phyloP scores from a whole-genome alignment of 2,888 invertebrate genomes.

The Dryomyza anilis region DNA sequence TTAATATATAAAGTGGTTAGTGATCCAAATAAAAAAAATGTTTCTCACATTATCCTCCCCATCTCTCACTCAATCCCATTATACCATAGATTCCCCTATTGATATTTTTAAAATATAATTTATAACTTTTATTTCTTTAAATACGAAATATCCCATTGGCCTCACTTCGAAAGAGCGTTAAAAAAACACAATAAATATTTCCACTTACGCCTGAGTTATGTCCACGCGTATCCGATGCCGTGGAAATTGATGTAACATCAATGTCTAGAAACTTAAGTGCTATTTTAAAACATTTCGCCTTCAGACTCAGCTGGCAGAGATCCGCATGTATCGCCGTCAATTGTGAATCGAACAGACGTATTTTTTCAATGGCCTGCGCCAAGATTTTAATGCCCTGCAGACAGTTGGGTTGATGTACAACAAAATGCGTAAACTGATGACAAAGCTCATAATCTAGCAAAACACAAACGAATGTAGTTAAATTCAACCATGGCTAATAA shows the following conservation, averaged over 20 bases:
- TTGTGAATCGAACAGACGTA: slow-evolving; percentile 85
- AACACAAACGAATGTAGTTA: not conserved
- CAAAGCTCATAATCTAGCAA: slow-evolving; percentile 85
- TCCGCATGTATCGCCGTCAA: slow-evolving; percentile 94
- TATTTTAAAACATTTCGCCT: slow-evolving; percentile 90
- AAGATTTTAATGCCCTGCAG: slow-evolving; percentile 83
- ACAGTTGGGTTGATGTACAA: slow-evolving; percentile 76
- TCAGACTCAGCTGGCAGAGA: slow-evolving; percentile 87
- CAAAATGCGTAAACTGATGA: slow-evolving; percentile 78
- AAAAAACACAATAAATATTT: not conserved
- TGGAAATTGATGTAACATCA: slow-evolving; percentile 89
- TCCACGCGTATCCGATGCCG: slow-evolving; percentile 59
- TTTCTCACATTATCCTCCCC: too few relatives aligned
- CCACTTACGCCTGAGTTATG: slow-evolving; percentile 41
- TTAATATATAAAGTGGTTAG: too few relatives aligned
- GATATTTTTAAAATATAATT: too few relatives aligned
- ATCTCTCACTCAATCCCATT: too few relatives aligned
- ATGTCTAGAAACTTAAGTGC: slow-evolving; percentile 86
- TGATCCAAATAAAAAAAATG: too few relatives aligned
- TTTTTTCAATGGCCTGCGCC: slow-evolving; percentile 83
- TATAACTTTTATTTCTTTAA: too few relatives aligned
- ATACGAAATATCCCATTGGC: too few relatives aligned
- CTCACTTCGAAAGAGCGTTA: not conserved
- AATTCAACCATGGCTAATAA: not conserved
- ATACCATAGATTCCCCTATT: too few relatives aligned